These are phyloP conservation scores for Exocentrus adspersus DNA, from an alignment of 2,888 invertebrate genomes.

Conservation along the genomic window DNA sequence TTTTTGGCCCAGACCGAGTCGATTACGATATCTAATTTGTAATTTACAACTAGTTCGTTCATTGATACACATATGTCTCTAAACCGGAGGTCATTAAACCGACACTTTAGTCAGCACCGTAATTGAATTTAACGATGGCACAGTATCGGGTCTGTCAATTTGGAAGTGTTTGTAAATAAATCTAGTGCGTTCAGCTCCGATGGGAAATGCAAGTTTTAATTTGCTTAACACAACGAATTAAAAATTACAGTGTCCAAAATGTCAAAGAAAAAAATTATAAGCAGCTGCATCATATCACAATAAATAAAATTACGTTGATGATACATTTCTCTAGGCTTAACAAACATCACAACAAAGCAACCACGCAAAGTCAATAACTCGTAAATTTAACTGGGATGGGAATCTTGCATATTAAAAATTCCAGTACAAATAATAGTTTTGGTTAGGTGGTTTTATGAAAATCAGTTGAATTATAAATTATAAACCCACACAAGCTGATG, in stretches of 20 bases:
- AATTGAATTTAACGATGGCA: conserved; percentile 18
- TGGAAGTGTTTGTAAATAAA: conserved; percentile 12
- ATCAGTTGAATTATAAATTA: background rate
- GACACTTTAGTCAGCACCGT: conserved; percentile 2
- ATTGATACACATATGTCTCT: conserved; percentile 23
- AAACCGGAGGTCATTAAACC: conserved; percentile 21
- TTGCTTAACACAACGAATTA: too few relatives aligned
- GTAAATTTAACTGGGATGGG: background rate
- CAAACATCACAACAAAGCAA: background rate
- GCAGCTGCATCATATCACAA: too few relatives aligned
- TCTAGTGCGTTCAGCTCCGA: background rate
- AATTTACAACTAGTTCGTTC: conserved; percentile 5
- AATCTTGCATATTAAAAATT: background rate
- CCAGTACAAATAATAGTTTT: background rate
- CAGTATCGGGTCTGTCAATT: conserved; percentile 12
- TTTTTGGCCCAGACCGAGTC: background rate
- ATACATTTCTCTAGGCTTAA: background rate
- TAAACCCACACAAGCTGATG: background rate
- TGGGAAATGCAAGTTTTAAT: background rate
- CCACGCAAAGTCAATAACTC: background rate
- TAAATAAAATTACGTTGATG: too few relatives aligned
- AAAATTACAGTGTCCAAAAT: too few relatives aligned
- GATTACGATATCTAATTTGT: conserved; percentile 1
- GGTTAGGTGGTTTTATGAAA: too few relatives aligned
- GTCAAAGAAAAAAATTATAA: too few relatives aligned